Evolutionary conservation across 2,113 vertebrate genomes (phyloP).

Genomic region (Aleadryas rufinucha): DNA sequence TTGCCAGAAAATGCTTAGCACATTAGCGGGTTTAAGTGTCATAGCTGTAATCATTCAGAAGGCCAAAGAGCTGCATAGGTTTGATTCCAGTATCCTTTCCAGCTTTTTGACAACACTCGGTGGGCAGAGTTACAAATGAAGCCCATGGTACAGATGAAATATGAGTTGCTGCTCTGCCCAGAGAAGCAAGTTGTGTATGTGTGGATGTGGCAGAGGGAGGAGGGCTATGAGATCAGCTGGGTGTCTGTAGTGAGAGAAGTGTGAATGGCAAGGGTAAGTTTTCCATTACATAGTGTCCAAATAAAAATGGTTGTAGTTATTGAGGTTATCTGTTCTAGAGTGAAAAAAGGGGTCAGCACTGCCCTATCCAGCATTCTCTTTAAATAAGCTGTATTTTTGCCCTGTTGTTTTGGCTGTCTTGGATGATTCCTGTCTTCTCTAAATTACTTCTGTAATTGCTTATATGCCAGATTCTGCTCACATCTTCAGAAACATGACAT

Average conservation of each 20-base stretch:
- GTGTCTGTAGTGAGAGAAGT: slow-evolving; percentile 26
- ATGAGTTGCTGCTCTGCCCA: not conserved
- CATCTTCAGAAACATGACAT: not conserved
- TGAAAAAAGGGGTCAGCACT: not conserved
- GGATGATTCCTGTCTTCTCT: not conserved
- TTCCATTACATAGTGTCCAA: not conserved
- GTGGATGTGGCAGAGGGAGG: slow-evolving; percentile 20
- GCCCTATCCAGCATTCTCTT: not conserved
- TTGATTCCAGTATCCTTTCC: slow-evolving; percentile 66
- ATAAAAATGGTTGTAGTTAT: not conserved
- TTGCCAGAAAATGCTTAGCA: slow-evolving; percentile 73
- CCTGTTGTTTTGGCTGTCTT: not conserved
- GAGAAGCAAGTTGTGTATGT: not conserved
- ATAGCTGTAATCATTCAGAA: slow-evolving; percentile 41
- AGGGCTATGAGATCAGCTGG: not conserved
- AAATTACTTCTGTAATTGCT: not conserved
- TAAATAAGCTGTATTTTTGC: not conserved
- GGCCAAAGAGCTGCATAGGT: slow-evolving; percentile 59
- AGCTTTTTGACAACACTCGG: slow-evolving; percentile 62
- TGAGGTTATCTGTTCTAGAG: not conserved
- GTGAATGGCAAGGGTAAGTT: not conserved
- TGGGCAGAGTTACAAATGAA: slow-evolving; percentile 57
- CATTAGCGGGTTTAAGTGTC: slow-evolving; percentile 70
- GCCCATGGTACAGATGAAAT: slow-evolving; percentile 20
- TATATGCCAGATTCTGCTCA: not conserved